phyloP scores from a whole-genome alignment of 2,113 vertebrate species.

The Ardeotis arabs region DNA sequence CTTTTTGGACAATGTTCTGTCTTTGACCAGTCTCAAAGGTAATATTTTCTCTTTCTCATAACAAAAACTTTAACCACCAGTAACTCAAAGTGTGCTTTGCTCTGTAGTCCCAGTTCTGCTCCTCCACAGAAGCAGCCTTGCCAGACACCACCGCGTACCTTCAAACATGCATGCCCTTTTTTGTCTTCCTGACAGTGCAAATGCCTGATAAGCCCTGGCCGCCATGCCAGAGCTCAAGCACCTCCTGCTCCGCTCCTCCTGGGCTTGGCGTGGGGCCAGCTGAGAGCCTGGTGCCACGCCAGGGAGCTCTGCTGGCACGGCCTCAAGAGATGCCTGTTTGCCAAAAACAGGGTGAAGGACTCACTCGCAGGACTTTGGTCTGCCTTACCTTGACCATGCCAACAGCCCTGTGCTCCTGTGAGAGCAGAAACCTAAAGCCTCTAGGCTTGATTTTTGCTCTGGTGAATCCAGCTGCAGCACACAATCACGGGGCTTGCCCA shows the following conservation, averaged over 20 bases:
- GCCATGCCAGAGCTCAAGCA: accelerated
- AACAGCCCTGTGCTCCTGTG: accelerated
- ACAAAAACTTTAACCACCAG: neutral
- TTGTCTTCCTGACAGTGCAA: neutral
- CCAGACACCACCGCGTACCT: neutral
- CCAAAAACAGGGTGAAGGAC: neutral
- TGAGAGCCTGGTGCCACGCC: accelerated
- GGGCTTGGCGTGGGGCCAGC: too few relatives aligned
- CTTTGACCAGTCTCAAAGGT: neutral
- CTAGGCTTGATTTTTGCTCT: neutral
- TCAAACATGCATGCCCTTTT: accelerated
- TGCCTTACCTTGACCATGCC: neutral
- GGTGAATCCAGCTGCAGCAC: neutral
- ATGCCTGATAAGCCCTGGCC: neutral
- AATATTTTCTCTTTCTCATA: neutral
- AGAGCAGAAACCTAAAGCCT: neutral
- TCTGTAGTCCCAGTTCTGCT: neutral
- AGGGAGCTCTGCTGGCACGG: neutral
- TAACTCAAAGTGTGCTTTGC: neutral
- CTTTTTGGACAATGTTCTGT: neutral
- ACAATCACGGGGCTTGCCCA: neutral
- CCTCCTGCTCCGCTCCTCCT: neutral
- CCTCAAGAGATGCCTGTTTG: neutral
- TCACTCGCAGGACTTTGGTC: neutral
- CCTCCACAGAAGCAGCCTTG: neutral